A percentile compares a stretch with the other conserved stretches of the same genome.
These are phyloP conservation scores for Nesogale talazaci DNA, from an alignment of 2,113 vertebrate genomes.

Conservation along the genomic window DNA sequence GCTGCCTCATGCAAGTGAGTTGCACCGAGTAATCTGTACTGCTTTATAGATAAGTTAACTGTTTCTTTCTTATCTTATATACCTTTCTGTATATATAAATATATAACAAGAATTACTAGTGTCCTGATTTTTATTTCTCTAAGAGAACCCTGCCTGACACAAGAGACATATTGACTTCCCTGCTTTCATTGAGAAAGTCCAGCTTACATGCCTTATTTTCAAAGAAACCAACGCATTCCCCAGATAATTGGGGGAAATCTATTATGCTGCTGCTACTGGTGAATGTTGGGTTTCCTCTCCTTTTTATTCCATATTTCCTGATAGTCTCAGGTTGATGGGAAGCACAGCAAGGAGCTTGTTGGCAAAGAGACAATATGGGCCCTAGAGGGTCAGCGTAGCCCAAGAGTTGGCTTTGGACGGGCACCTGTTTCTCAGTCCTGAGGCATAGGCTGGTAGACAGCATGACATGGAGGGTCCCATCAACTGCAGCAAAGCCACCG, in stretches of 20 bases:
- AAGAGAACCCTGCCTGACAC: too few relatives aligned
- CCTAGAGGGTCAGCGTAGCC: background rate
- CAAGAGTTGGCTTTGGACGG: background rate
- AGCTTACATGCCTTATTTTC: background rate
- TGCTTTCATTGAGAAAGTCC: background rate
- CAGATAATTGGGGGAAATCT: background rate
- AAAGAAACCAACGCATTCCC: background rate
- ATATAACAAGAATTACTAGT: too few relatives aligned
- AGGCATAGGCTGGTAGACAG: background rate
- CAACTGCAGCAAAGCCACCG: background rate
- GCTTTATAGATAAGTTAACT: too few relatives aligned
- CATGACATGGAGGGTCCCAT: background rate
- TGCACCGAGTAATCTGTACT: too few relatives aligned
- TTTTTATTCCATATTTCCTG: background rate
- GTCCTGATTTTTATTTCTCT: too few relatives aligned
- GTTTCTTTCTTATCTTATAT: too few relatives aligned
- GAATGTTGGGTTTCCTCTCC: background rate
- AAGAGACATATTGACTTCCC: background rate
- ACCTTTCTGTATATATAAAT: too few relatives aligned
- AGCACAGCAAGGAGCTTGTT: background rate
- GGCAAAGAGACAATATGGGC: background rate
- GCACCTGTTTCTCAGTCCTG: background rate
- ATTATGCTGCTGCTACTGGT: background rate
- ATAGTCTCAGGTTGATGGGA: background rate
- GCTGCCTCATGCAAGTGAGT: too few relatives aligned